Conservation (phyloP, 2,888 invertebrate genomes). For the Dryobota labecula region DNA sequence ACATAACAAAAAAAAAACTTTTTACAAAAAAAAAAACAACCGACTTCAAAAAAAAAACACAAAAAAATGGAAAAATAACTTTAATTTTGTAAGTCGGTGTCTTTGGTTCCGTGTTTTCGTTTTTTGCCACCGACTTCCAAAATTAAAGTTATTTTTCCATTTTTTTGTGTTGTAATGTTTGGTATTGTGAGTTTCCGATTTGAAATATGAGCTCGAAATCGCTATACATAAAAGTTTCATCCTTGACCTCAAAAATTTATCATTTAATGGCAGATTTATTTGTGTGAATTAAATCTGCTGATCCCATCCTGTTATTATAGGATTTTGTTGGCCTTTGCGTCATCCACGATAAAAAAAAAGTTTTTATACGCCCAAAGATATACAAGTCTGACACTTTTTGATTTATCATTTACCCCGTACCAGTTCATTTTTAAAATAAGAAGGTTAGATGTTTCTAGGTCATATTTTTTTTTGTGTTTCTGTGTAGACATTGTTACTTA, state of each 20-base stretch:
- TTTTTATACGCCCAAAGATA: too few relatives aligned
- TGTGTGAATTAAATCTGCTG: not conserved
- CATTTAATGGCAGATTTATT: not conserved
- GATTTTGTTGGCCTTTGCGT: not conserved
- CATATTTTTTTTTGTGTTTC: too few relatives aligned
- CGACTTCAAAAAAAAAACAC: too few relatives aligned
- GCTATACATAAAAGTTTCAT: constrained; percentile 8
- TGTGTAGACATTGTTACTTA: too few relatives aligned
- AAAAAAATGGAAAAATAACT: too few relatives aligned
- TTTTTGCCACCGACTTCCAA: too few relatives aligned
- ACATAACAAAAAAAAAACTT: too few relatives aligned
- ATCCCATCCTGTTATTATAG: not conserved
- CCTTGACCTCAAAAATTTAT: not conserved
- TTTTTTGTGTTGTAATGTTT: constrained; percentile 16
- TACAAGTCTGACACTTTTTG: not conserved
- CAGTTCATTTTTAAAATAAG: not conserved
- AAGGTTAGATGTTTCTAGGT: not conserved
- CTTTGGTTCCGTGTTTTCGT: too few relatives aligned
- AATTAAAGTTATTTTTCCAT: too few relatives aligned
- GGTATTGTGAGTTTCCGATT: constrained; percentile 4
- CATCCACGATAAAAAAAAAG: too few relatives aligned
- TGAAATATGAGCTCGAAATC: constrained; percentile 11
- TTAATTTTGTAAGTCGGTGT: too few relatives aligned
- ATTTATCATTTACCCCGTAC: not conserved
- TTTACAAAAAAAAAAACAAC: too few relatives aligned